phyloP scores from a whole-genome alignment of 2,113 vertebrate species.

The Formicarius rufipectus region DNA sequence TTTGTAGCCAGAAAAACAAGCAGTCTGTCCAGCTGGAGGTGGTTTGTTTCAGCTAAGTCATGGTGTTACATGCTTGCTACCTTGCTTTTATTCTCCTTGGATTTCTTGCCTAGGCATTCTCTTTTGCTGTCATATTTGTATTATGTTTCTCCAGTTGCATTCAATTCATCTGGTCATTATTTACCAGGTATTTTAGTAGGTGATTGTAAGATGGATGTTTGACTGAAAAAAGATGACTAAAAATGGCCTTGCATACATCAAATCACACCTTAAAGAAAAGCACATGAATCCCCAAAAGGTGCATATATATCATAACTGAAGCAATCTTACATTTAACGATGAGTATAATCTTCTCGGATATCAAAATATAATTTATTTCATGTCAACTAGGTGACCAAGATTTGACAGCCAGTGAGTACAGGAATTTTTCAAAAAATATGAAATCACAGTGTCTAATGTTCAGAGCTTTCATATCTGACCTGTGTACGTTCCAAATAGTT shows the following conservation, averaged over 20 bases:
- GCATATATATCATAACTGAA: background rate
- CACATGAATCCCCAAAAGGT: background rate
- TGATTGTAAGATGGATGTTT: background rate
- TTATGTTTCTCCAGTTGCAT: background rate
- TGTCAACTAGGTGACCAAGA: background rate
- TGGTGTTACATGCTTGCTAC: background rate
- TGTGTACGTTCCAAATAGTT: background rate
- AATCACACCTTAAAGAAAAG: background rate
- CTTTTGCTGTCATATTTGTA: background rate
- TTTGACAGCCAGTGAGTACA: background rate
- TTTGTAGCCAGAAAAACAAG: background rate
- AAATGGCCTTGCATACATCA: background rate
- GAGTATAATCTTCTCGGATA: background rate
- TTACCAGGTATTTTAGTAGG: background rate
- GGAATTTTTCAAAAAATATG: background rate
- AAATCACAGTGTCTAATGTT: background rate
- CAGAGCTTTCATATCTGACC: background rate
- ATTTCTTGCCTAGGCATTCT: background rate
- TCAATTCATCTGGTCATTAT: background rate
- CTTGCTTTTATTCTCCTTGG: conserved; percentile 6
- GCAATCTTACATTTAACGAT: background rate
- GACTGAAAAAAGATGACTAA: background rate
- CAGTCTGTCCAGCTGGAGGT: background rate
- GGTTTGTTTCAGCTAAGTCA: conserved; percentile 10
- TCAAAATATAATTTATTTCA: conserved; percentile 20